Conservation (phyloP, 2,797 vertebrate genomes). For the Sebastes itinus region DNA sequence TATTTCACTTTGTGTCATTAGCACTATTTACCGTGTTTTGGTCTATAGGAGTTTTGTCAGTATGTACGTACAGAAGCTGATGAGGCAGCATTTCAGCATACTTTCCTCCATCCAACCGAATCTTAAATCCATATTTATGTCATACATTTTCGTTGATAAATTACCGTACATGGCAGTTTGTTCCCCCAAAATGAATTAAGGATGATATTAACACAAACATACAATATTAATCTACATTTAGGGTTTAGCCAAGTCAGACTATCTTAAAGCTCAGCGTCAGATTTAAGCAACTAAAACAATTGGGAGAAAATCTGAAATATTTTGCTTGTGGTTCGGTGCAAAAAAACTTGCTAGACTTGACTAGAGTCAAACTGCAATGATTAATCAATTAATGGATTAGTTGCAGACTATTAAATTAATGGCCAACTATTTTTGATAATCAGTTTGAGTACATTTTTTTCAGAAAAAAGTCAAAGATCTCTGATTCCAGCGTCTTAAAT, state of each 20-base stretch:
- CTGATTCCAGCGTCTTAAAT: too few species aligned
- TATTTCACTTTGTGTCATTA: constrained; percentile 1
- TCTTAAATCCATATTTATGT: not conserved
- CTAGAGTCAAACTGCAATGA: too few species aligned
- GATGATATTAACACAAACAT: not conserved
- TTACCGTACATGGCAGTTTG: not conserved
- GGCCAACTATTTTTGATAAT: too few species aligned
- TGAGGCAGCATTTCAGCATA: not conserved
- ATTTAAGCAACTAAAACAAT: not conserved
- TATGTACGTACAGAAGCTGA: not conserved
- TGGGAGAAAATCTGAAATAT: not conserved
- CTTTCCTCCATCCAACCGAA: not conserved
- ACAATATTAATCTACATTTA: not conserved
- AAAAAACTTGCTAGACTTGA: too few species aligned
- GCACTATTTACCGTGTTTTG: not conserved
- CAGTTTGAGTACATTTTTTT: too few species aligned
- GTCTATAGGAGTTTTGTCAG: not conserved
- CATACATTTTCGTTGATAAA: not conserved
- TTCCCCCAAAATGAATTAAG: not conserved
- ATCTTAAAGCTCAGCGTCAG: not conserved
- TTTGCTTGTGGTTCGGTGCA: not conserved
- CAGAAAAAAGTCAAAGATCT: too few species aligned
- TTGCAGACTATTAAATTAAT: too few species aligned
- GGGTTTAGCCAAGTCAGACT: not conserved
- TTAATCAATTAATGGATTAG: too few species aligned